Base-by-base conservation (phyloP, 2,113 vertebrate genomes). In the Rhinolophus ferrumequinum region DNA sequence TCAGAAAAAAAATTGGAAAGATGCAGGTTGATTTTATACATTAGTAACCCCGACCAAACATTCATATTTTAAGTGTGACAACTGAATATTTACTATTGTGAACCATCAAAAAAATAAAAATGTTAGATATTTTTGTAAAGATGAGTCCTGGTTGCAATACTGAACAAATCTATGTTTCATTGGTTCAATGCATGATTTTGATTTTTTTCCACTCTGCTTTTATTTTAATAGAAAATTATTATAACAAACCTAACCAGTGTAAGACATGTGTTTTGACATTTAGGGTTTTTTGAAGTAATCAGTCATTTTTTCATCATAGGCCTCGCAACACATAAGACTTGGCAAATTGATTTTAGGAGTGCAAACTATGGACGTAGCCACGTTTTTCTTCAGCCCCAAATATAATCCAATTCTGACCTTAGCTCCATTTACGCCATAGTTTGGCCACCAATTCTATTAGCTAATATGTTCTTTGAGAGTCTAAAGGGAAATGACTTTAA, bases 331-430 rank as follows among this genome's bases (percentile, higher is more conserved):
- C 10, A n/a, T 60, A 83, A 69, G n/a, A 69, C 30, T 73, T n/a
- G 60, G 41, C 2, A 70, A 47, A 79, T 19, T 83, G 10, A 33
- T 95, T 88, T 91, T 66, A 60, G 33, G 26, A 94, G 10, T 19
- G 13, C 19, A 93, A 82, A 58, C 21, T 85, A 47, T 12, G 21
- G 8, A 19, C 35, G 33, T n/a, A 69, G 22, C 47, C 75, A 30
- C 6, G 18, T 88, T 70, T 90, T 77, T 67, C 47, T 83, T 80
- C 44, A 69, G 9, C 2, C 13, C 30, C 50, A 79, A 44, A 69
- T 5, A 96, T n/a, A 94, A 92, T 52, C 50, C 58, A 93, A 35
- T 54, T 80, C 21, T 94, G 60, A 91, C 15, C 60, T 88, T 79
- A 56, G 14, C 3, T 96, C 50, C 22, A 73, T 62, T 82, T 93